Percentiles rank a stretch among this genome's conserved stretches.
Evolutionary conservation across 53 echinoderm and acorn worm genomes (phyloP).

Genomic region (Patiria pectinifera): DNA sequence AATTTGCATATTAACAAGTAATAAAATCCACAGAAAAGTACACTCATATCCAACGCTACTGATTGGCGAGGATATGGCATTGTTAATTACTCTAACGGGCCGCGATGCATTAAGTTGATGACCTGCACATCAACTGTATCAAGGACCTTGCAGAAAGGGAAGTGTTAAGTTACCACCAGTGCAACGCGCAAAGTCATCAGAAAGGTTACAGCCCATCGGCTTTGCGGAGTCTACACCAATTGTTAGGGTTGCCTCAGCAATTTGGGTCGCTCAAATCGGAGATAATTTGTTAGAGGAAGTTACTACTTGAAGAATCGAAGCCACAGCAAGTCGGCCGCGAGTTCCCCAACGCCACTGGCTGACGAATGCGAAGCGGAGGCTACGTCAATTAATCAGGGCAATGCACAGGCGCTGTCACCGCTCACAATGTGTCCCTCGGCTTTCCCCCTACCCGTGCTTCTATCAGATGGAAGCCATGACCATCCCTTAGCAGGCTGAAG

Average conservation of each 20-base stretch:
- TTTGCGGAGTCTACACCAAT: neutral
- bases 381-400: conserved; percentile 6
- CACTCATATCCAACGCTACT: no score
- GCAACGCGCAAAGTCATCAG: neutral
- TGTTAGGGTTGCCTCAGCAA: conserved; percentile 4
- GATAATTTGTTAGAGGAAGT: neutral
- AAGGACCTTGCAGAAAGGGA: neutral
- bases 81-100: no score
- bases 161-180: neutral
- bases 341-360: neutral
- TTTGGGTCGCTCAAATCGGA: neutral
- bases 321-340: neutral
- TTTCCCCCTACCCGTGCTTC: neutral
- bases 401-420: neutral
- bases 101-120: no score
- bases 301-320: neutral
- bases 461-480: neutral
- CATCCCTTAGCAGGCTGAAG: neutral
- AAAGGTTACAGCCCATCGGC: conserved; percentile 7
- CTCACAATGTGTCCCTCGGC: conserved; percentile 5
- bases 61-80: no score
- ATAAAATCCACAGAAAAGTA: no score
- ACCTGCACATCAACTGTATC: neutral
- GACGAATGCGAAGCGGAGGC: neutral
- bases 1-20: no score